These are phyloP conservation scores for Poecilia gillii DNA, from an alignment of 2,797 vertebrate genomes.

Conservation along the genomic window DNA sequence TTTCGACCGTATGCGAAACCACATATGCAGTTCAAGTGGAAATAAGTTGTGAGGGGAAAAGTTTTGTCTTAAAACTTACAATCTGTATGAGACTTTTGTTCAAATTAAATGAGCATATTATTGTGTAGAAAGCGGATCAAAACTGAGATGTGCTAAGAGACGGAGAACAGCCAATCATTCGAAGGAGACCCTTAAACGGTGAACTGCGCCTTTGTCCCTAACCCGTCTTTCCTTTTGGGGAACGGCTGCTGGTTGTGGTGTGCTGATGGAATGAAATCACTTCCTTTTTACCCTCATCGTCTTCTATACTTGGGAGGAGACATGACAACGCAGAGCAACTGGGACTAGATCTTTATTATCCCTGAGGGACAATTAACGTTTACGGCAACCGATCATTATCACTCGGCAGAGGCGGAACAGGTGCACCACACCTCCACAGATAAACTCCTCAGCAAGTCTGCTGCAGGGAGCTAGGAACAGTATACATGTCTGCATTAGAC, in stretches of 20 bases:
- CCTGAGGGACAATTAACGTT: constrained; percentile 61
- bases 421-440: constrained; percentile 27
- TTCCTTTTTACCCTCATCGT: constrained; percentile 41
- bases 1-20: too few species aligned
- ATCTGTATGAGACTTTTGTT: background rate
- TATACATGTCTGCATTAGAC: background rate
- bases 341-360: constrained; percentile 64
- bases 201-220: background rate
- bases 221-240: constrained; percentile 13
- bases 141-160: constrained; percentile 16
- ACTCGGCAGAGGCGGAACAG: constrained; percentile 39
- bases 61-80: background rate
- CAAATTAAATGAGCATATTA: background rate
- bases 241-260: constrained; percentile 21
- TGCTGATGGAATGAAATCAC: constrained; percentile 33
- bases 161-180: background rate
- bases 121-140: constrained; percentile 40
- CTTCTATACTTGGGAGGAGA: constrained; percentile 51
- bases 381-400: constrained; percentile 50
- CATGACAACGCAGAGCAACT: constrained; percentile 48
- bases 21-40: background rate
- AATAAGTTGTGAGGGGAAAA: background rate
- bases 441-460: constrained; percentile 14
- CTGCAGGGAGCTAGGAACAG: background rate
- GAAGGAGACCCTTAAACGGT: background rate